Evolutionary conservation across 1,140 invertebrate genomes (phyloP), one percentile per base, ranked within the genome.

Genomic region (Euura lappo): DNA sequence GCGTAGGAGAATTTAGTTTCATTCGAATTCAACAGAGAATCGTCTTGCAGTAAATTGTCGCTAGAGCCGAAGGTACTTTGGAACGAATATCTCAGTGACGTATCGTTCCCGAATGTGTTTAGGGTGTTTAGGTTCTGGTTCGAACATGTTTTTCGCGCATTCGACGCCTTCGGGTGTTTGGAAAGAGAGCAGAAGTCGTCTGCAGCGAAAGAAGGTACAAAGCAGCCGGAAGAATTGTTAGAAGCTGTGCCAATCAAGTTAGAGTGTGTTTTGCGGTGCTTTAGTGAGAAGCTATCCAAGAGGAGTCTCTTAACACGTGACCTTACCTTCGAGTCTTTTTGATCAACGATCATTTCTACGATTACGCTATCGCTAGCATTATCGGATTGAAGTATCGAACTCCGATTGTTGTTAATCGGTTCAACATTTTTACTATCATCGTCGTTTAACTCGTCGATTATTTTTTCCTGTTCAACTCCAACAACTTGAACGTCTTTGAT

Each of bases 251-350:
- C 10, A 43, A 7, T 42, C 8, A 45, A 70, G 28, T 70, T 47
- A 45, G 13, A 69, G 8, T 46, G 68, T 69, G 44, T 64, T 11
- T 68, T 68, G 42, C 66, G 13, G 66, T 68, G 66, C 66, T 68
- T 68, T 78, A 79, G 81, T 60, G 77, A 77, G 65, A 85, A 84
- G 79, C 83, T 75, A 74, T 83, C 79, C 80, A 78, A 71, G 70
- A 86, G 73, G 66, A 84, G 78, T 77, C 82, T 84, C 78, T 84
- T 84, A 73, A 85, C 81, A 78, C 76, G 83, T 75, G 81, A 82
- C 79, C 84, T 86, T 88, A 88, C 86, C 86, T 88, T 88, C 69
- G 80, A 80, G 71, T 81, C 79, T 73, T 80, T 84, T 79, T 77
- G 79, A 64, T 81, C 78, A 72, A 82, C 64, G 51, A 76, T 74